Evolutionary conservation across 2,888 invertebrate species (phyloP), one percentile per base, ranked within the genome.

Genomic region (Loripinus fragilis): DNA sequence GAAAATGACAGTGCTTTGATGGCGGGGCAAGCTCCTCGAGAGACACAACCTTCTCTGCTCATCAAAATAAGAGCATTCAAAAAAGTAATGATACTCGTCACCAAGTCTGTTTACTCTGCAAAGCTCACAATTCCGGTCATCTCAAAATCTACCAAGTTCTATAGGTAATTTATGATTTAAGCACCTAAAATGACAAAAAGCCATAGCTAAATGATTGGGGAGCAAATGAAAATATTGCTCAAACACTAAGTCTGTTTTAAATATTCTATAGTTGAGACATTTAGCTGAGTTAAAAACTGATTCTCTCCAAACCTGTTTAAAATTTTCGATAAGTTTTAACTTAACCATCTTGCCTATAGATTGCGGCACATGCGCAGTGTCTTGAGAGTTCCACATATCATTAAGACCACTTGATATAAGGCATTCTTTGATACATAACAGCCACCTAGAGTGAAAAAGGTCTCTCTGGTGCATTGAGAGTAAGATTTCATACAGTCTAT

Each of bases 1-100:
- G n/a, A 50, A 50, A n/a, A 50, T n/a, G 50, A 50, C n/a, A 12
- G 7, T 50, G n/a, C n/a, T 50, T n/a, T 12, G 50, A 7, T 8
- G 50, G n/a, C 50, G n/a, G 23, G 50, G n/a, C 50, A 50, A n/a
- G 50, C 50, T n/a, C n/a, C 50, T 50, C 12, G 50, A n/a, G 23
- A 50, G 50, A 50, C 7, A 50, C 50, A 12, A 20, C n/a, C n/a
- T 50, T n/a, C n/a, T 50, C n/a, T 50, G n/a, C n/a, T n/a, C n/a
- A n/a, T n/a, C n/a, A n/a, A n/a, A n/a, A n/a, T n/a, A 42, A 42
- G 42, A 42, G 42, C 42, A 42, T 42, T 42, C 42, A 42, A 42
- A 42, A 12, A 42, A 42, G 42, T 42, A 42, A 42, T 42, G 42
- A 42, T 42, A 42, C 42, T 42, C 42, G 42, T 42, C 42, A 42